phyloP scores from a whole-genome alignment of 1,140 invertebrate genomes.

The Holcopasites calliopsidis region DNA sequence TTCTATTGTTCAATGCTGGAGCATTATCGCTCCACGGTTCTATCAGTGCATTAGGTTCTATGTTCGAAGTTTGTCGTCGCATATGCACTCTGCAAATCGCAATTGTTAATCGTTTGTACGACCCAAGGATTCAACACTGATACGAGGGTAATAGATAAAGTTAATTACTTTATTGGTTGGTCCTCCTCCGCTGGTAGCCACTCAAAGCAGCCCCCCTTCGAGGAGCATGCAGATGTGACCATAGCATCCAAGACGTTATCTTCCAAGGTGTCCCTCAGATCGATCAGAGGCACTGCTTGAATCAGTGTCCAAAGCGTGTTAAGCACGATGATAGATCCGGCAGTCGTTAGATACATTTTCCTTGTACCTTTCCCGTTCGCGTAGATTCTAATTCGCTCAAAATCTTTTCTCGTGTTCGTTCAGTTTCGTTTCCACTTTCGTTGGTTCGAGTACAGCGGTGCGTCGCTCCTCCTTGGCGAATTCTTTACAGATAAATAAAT shows the following conservation, averaged over 20 bases:
- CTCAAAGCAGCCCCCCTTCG: conserved; percentile 55
- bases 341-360: not conserved
- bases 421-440: conserved; percentile 20
- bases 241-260: conserved; percentile 21
- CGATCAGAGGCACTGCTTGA: conserved; percentile 30
- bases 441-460: conserved; percentile 5
- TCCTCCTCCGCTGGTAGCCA: conserved; percentile 48
- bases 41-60: conserved; percentile 29
- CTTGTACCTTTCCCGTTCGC: not conserved
- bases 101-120: not conserved
- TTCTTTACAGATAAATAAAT: conserved; percentile 4
- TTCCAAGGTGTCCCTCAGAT: conserved; percentile 2
- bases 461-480: not conserved
- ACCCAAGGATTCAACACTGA: too few species aligned
- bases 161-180: too few species aligned
- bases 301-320: conserved; percentile 17
- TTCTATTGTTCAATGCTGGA: conserved; percentile 11
- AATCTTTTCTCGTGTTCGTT: conserved; percentile 19
- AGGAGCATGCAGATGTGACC: conserved; percentile 29
- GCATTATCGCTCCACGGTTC: conserved; percentile 37
- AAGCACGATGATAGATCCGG: not conserved
- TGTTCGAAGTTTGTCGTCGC: conserved; percentile 20
- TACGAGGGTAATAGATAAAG: too few species aligned
- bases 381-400: not conserved
- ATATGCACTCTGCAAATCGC: conserved; percentile 37